Base-by-base conservation (phyloP, 64 coral and sea anemone species). In the Montipora capricornis region DNA sequence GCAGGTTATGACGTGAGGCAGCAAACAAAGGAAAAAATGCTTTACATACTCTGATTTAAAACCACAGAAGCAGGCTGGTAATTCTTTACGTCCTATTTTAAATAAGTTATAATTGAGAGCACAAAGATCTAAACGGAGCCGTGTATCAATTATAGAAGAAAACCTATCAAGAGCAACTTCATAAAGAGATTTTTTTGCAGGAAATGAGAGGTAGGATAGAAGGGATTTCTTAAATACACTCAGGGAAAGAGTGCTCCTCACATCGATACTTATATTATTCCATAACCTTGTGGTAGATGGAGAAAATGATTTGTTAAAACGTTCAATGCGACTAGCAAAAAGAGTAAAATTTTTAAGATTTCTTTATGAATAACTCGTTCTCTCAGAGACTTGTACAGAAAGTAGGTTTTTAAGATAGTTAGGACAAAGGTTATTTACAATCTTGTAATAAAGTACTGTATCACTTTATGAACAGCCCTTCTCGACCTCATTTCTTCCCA, bases 391-490 rank as follows among this genome's bases (percentile, higher is more conserved):
- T 73, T 8, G 22, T 73, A 22, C 22, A 6, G 19, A 8, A 20
- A 24, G 22, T 49, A 80, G 24, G 5, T 52, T 44, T 17, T 49
- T 49, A 49, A 80, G 48, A 80, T 50, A 80, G 17, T 5, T 80
- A 6, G 78, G 78, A 51, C 47, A 49, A 49, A 26, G 78, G 46
- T 80, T 80, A 48, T 80, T 80, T 6, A 80, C 78, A 16, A 80
- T 80, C n/a, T 80, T 80, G 20, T 46, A 80, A 49, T 51, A 80
- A 19, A 51, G 13, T 24, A 51, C n/a, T n/a, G n/a, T n/a, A n/a
- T n/a, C n/a, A n/a, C 2, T 80, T 53, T 50, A 12, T 80, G 78
- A 50, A 50, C 47, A n/a, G 52, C 52, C 46, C 46, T 49, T 58
- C 78, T 49, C 0, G 29, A 17, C 5, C 46, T 80, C 44, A 80